Percentiles rank a stretch among this genome's conserved stretches.
These are phyloP conservation scores for Coccyzus lansbergi DNA, from an alignment of 2,797 vertebrate genomes.

Conservation along the genomic window DNA sequence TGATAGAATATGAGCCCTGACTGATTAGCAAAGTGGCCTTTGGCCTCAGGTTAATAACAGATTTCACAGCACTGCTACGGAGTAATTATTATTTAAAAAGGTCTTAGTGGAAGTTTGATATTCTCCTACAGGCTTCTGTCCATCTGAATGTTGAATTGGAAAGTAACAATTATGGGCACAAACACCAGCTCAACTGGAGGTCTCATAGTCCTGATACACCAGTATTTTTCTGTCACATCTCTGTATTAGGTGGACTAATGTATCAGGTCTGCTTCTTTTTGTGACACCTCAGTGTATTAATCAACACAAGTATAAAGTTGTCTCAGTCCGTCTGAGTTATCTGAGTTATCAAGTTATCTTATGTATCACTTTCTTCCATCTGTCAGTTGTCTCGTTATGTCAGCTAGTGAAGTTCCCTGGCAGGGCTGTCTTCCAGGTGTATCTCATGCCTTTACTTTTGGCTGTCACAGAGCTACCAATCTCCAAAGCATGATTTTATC, in stretches of 20 bases:
- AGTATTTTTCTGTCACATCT: constrained; percentile 15
- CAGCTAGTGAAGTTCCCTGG: not conserved
- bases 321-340: not conserved
- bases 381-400: not conserved
- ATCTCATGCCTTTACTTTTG: not conserved
- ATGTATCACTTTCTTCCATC: not conserved
- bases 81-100: constrained; percentile 82
- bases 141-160: constrained; percentile 63
- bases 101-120: constrained; percentile 68
- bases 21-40: constrained; percentile 81
- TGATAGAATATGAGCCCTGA: constrained; percentile 70
- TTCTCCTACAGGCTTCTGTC: constrained; percentile 72
- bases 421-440: not conserved
- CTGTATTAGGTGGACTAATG: not conserved
- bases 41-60: constrained; percentile 82
- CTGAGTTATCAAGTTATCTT: not conserved
- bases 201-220: not conserved
- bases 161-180: constrained; percentile 53
- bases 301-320: not conserved
- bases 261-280: not conserved
- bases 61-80: constrained; percentile 74
- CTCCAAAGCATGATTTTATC: not conserved
- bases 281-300: constrained; percentile 1
- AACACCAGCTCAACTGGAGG: constrained; percentile 28
- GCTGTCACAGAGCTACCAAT: not conserved